These are phyloP conservation scores for Microplitis mediator DNA, from an alignment of 1,140 invertebrate genomes.

Conservation along the genomic window DNA sequence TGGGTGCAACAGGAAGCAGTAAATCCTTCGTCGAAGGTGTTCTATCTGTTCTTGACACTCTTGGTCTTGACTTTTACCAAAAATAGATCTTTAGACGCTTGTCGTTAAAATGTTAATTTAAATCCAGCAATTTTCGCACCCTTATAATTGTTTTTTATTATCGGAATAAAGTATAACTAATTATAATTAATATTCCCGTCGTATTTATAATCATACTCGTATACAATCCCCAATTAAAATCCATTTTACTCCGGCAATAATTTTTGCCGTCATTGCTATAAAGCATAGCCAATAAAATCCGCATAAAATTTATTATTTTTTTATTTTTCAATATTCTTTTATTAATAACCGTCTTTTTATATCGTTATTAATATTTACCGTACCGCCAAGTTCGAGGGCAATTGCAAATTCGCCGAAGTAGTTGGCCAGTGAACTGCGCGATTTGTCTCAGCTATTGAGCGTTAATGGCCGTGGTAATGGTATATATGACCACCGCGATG, in stretches of 20 bases:
- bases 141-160: not conserved
- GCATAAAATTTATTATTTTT: no score
- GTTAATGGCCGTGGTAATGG: constrained; percentile 11
- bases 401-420: constrained; percentile 22
- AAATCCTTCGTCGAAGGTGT: constrained; percentile 13
- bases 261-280: not conserved
- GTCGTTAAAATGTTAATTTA: not conserved
- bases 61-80: not conserved
- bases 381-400: constrained; percentile 18
- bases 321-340: not conserved
- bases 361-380: not conserved
- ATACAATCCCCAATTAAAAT: not conserved
- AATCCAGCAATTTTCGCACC: not conserved
- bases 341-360: not conserved
- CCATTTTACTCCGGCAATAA: not conserved
- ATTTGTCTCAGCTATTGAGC: constrained; percentile 2
- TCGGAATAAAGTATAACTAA: no score
- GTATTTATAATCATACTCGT: no score
- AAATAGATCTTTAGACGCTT: not conserved
- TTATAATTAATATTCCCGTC: no score
- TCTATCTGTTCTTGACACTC: not conserved
- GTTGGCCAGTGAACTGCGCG: constrained; percentile 7
- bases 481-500: not conserved
- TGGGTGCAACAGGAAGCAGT: constrained; percentile 16
- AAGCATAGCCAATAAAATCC: not conserved